A percentile compares a stretch with the other conserved stretches of the same genome.
phyloP scores from a whole-genome alignment of 2,113 vertebrate genomes.

The Conger conger region DNA sequence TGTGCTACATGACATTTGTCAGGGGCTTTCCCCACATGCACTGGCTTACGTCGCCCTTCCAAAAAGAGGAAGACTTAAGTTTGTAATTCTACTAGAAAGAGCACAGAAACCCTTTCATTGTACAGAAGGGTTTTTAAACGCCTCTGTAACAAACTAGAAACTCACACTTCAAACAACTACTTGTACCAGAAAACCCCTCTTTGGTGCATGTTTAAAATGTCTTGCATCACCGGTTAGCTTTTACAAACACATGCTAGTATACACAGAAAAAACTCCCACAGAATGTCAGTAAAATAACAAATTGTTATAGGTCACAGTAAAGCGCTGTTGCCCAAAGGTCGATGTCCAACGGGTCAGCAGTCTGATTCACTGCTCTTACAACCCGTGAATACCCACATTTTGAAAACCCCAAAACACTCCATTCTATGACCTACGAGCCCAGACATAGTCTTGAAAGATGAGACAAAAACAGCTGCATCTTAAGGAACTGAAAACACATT shows the following conservation, averaged over 20 bases:
- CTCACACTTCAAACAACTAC: not conserved
- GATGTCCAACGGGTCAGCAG: not conserved
- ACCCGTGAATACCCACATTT: not conserved
- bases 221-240: not conserved
- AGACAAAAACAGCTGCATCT: not conserved
- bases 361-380: not conserved
- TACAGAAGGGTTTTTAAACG: not conserved
- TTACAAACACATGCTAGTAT: not conserved
- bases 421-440: not conserved
- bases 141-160: not conserved
- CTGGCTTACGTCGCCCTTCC: conserved; percentile 34
- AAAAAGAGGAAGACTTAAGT: conserved; percentile 50
- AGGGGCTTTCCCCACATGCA: conserved; percentile 49
- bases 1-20: conserved; percentile 35
- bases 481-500: not conserved
- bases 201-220: not conserved
- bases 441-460: not conserved
- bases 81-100: not conserved
- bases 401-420: not conserved
- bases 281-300: not conserved
- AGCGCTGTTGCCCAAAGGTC: not conserved
- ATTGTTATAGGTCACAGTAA: not conserved
- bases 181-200: not conserved
- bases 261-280: not conserved
- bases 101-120: not conserved